These are phyloP conservation scores for Polymixis lichenea DNA, from an alignment of 2,888 invertebrate species.

Conservation along the genomic window DNA sequence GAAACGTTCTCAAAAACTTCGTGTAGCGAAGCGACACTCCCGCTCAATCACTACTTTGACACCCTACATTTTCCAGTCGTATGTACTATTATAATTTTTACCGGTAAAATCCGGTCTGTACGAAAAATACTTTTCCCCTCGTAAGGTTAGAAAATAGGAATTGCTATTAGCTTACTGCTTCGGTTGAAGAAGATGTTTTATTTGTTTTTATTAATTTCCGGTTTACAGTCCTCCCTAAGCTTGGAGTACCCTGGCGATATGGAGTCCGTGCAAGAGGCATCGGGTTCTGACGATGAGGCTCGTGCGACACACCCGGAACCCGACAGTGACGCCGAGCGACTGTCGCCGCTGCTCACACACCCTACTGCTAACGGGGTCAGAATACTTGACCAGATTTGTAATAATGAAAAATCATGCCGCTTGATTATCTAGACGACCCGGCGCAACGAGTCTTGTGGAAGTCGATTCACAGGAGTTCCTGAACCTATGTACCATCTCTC, in stretches of 20 bases:
- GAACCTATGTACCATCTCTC: no score
- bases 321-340: conserved; percentile 95
- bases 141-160: not conserved
- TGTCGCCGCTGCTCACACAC: conserved; percentile 93
- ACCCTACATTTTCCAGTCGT: not conserved
- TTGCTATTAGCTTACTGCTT: not conserved
- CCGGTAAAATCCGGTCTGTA: no score
- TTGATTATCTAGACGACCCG: not conserved
- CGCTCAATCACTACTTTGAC: not conserved
- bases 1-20: not conserved
- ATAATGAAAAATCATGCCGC: not conserved
- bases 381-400: not conserved
- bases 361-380: conserved; percentile 79
- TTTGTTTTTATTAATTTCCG: not conserved
- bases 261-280: conserved; percentile 66
- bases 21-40: not conserved
- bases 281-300: conserved; percentile 72
- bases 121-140: not conserved
- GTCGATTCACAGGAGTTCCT: no score
- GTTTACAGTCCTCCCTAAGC: conserved; percentile 79
- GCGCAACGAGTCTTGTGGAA: no score
- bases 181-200: not conserved
- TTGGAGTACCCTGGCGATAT: conserved; percentile 75
- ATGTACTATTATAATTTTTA: not conserved
- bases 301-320: conserved; percentile 89